phyloP scores from a whole-genome alignment of 2,888 invertebrate species.

The Drosophila affinis region DNA sequence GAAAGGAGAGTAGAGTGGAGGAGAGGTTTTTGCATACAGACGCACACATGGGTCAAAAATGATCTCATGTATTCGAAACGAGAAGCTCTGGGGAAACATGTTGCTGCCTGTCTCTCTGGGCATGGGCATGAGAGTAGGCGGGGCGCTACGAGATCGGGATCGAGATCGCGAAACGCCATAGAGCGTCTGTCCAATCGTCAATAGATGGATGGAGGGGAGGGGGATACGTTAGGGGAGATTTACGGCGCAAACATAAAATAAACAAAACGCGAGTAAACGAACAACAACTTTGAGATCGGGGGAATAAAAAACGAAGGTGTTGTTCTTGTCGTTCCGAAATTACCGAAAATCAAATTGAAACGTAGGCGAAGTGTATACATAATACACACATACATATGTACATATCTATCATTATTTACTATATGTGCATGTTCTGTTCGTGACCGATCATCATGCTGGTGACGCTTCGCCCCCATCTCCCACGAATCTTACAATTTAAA shows the following conservation, averaged over 20 bases:
- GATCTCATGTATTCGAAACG: constrained; percentile 35
- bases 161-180: constrained; percentile 41
- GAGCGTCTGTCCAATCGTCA: constrained; percentile 23
- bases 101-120: constrained; percentile 28
- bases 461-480: constrained; percentile 16
- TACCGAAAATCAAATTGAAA: constrained; percentile 71
- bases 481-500: constrained; percentile 14
- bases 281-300: constrained; percentile 69
- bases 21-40: constrained; percentile 56
- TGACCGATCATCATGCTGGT: constrained; percentile 9
- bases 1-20: constrained; percentile 29
- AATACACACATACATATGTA: background rate
- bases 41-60: constrained; percentile 35
- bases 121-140: constrained; percentile 51
- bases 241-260: constrained; percentile 67
- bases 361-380: constrained; percentile 72
- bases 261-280: constrained; percentile 62
- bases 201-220: background rate
- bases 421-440: constrained; percentile 28
- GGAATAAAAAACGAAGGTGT: constrained; percentile 72
- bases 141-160: constrained; percentile 38
- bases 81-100: constrained; percentile 56
- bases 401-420: constrained; percentile 35
- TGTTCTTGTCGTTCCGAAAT: constrained; percentile 60
- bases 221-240: constrained; percentile 21